Conservation (phyloP, 2,888 invertebrate species). For the Nezara viridula region DNA sequence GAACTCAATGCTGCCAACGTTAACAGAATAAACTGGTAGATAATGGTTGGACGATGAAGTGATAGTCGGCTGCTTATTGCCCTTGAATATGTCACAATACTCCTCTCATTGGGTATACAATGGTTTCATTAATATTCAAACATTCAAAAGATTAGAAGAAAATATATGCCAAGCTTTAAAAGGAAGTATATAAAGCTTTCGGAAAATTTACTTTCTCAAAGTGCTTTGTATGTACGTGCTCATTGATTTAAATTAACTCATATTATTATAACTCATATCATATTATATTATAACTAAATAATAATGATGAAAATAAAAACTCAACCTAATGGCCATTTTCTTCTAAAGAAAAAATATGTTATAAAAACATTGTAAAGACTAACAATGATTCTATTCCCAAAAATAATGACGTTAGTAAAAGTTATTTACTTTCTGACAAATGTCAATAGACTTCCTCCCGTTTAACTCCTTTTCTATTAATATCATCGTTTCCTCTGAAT, state of each 20-base stretch:
- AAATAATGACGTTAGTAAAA: not conserved
- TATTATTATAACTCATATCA: too few relatives aligned
- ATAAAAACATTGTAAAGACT: not conserved
- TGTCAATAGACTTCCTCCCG: not conserved
- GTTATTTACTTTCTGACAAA: not conserved
- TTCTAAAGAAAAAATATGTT: too few relatives aligned
- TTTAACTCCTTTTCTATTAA: too few relatives aligned
- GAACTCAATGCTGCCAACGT: slow-evolving; percentile 45
- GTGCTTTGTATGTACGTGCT: not conserved
- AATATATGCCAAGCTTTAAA: not conserved
- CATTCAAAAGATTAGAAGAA: not conserved
- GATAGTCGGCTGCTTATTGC: not conserved
- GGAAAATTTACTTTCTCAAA: not conserved
- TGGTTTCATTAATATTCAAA: not conserved
- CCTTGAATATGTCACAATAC: slow-evolving; percentile 22
- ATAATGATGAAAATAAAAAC: not conserved
- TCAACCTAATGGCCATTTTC: too few relatives aligned
- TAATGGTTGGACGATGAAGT: not conserved
- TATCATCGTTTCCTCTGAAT: not conserved
- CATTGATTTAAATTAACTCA: not conserved
- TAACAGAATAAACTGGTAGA: slow-evolving; percentile 26
- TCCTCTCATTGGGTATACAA: not conserved
- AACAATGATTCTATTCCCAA: not conserved
- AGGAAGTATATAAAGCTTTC: not conserved
- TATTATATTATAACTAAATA: not conserved